Percentiles rank a stretch among this genome's conserved stretches.
These are phyloP conservation scores for Oxyruncus cristatus DNA, from an alignment of 2,113 vertebrate genomes.

Conservation along the genomic window DNA sequence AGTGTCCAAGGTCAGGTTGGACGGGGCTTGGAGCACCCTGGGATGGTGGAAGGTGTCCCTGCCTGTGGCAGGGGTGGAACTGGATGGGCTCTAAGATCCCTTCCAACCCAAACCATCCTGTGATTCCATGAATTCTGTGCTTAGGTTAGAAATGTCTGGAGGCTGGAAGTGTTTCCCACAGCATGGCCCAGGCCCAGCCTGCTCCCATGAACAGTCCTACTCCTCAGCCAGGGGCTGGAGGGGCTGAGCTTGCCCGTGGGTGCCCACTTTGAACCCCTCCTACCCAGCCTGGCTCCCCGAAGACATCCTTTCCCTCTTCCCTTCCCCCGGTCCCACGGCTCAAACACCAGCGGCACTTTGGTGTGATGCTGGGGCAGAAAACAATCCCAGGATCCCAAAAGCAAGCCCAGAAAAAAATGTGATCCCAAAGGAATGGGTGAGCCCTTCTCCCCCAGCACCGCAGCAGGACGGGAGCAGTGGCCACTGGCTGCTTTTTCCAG, in stretches of 20 bases:
- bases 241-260: neutral
- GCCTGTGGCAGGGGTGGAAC: rapidly evolving
- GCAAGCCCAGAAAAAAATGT: neutral
- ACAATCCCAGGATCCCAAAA: neutral
- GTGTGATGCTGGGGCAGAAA: neutral
- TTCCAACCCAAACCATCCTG: neutral
- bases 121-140: neutral
- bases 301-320: neutral
- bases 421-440: neutral
- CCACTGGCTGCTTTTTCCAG: constrained; percentile 4
- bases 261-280: neutral
- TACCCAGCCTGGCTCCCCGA: neutral
- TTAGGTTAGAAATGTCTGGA: neutral
- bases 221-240: neutral
- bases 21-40: rapidly evolving
- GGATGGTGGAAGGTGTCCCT: neutral
- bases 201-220: neutral
- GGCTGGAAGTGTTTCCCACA: neutral
- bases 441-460: neutral
- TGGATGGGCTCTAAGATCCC: rapidly evolving
- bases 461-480: neutral
- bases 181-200: rapidly evolving
- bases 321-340: neutral
- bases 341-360: neutral
- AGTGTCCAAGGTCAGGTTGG: neutral